phyloP scores from a whole-genome alignment of 1,140 invertebrate genomes.

The Formica exsecta region DNA sequence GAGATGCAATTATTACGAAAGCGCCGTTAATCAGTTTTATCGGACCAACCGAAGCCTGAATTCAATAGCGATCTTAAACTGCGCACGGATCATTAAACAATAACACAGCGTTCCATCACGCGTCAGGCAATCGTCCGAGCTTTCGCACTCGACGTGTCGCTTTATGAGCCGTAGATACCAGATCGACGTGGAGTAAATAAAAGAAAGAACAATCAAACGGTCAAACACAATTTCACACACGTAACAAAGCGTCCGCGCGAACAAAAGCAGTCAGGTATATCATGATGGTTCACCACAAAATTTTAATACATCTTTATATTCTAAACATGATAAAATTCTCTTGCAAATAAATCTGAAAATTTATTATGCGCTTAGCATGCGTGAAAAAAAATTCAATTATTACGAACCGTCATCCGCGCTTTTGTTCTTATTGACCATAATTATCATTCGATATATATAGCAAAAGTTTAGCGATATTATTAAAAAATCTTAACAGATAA shows the following conservation, averaged over 20 bases:
- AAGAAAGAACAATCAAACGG: conserved; percentile 36
- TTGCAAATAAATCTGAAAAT: too few species aligned
- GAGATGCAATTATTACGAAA: conserved; percentile 21
- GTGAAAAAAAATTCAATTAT: too few species aligned
- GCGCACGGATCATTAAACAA: conserved; percentile 45
- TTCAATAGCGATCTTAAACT: conserved; percentile 45
- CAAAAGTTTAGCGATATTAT: too few species aligned
- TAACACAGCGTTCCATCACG: conserved; percentile 17
- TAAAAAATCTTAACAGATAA: neutral
- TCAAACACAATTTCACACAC: conserved; percentile 29
- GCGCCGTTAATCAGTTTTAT: conserved; percentile 51
- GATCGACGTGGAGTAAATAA: conserved; percentile 37
- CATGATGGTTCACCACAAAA: neutral
- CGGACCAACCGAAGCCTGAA: conserved; percentile 13
- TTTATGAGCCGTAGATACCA: conserved; percentile 51
- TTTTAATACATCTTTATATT: neutral
- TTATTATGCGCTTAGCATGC: too few species aligned
- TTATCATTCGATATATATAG: too few species aligned
- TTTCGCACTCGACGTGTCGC: conserved; percentile 56
- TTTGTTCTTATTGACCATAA: too few species aligned
- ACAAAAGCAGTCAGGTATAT: neutral
- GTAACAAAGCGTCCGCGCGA: neutral
- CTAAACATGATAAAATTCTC: too few species aligned
- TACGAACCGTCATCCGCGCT: too few species aligned
- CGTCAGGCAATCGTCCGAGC: conserved; percentile 49